Conservation (phyloP, 2,888 invertebrate species). For the Meandrusa payeni region DNA sequence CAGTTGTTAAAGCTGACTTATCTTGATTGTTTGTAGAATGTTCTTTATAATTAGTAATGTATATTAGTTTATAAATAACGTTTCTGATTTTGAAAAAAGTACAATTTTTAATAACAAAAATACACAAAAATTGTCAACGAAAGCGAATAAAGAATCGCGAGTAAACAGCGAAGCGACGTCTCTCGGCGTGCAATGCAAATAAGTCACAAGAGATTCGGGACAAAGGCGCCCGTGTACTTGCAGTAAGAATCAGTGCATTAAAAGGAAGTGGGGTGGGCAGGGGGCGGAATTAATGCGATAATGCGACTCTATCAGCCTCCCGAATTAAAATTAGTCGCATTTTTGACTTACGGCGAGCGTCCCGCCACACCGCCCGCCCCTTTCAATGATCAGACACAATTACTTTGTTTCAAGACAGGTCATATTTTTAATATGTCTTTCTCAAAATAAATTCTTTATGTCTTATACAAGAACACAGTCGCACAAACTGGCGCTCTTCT, state of each 20-base stretch:
- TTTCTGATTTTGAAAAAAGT: too few species aligned
- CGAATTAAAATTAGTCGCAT: slow-evolving; percentile 65
- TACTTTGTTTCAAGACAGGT: too few species aligned
- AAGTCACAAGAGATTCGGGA: neutral
- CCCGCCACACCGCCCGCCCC: slow-evolving; percentile 35
- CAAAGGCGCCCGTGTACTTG: slow-evolving; percentile 6
- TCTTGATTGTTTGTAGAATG: too few species aligned
- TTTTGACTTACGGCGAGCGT: slow-evolving; percentile 53
- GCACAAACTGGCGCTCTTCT: too few species aligned
- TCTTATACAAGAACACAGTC: too few species aligned
- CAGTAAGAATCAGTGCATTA: slow-evolving; percentile 15
- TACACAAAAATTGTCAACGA: neutral
- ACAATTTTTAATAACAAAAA: slow-evolving; percentile 3
- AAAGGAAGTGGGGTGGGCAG: slow-evolving; percentile 32
- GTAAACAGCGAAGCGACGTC: neutral
- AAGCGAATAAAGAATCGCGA: slow-evolving; percentile 1
- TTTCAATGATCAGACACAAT: too few species aligned
- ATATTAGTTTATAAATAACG: too few species aligned
- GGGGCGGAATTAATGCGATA: slow-evolving; percentile 51
- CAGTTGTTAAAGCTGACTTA: too few species aligned
- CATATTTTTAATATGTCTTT: too few species aligned
- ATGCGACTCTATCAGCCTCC: slow-evolving; percentile 42
- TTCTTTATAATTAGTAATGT: too few species aligned
- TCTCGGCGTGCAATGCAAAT: slow-evolving; percentile 2
- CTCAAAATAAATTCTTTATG: too few species aligned